A percentile compares a stretch with the other conserved stretches of the same genome.
Conservation (phyloP, 2,888 invertebrate species). For the Cantharis rufa region DNA sequence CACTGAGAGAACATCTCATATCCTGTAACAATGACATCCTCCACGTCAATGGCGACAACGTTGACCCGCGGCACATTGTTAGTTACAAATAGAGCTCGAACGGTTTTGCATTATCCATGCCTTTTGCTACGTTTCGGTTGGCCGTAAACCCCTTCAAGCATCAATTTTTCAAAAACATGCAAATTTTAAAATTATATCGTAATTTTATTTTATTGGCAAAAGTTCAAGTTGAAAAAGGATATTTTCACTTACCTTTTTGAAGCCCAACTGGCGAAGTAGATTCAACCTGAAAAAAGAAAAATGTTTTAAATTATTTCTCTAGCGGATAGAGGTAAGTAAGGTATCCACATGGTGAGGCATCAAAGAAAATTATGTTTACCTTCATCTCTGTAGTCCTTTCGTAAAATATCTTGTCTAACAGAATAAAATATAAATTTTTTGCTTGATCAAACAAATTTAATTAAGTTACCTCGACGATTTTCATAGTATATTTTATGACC, state of each 20-base stretch:
- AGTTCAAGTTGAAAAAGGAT: background rate
- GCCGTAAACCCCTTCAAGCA: constrained; percentile 20
- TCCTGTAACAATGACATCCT: constrained; percentile 23
- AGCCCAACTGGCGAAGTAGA: background rate
- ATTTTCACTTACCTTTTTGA: background rate
- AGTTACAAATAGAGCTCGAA: constrained; percentile 2
- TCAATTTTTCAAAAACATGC: constrained; percentile 4
- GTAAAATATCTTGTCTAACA: background rate
- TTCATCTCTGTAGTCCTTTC: background rate
- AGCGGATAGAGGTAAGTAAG: background rate
- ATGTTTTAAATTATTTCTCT: background rate
- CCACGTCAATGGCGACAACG: constrained; percentile 19
- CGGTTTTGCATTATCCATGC: constrained; percentile 27
- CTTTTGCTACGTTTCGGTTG: constrained; percentile 19
- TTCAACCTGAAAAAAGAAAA: background rate
- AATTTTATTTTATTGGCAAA: background rate
- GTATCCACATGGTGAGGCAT: background rate
- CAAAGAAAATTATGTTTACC: background rate
- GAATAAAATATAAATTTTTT: background rate
- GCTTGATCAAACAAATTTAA: background rate
- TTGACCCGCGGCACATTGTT: constrained; percentile 15
- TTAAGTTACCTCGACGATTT: background rate
- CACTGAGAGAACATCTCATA: constrained; percentile 20
- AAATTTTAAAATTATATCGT: background rate
- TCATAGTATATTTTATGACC: too few species aligned